Conservation (phyloP, 2,113 vertebrate species). For the Thamnophis sirtalis region DNA sequence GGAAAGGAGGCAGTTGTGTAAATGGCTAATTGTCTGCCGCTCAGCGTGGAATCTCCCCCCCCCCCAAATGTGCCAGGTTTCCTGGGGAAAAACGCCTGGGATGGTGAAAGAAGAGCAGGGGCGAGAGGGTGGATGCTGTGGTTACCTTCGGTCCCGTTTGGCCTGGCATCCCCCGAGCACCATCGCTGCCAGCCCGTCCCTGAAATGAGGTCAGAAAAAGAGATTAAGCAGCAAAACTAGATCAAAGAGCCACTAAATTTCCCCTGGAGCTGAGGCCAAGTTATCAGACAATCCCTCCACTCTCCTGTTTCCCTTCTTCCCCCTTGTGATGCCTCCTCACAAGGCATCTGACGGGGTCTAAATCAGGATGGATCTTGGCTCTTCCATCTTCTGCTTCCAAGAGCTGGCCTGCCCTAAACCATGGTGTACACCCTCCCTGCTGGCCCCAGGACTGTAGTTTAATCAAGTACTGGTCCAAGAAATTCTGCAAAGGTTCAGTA, state of each 20-base stretch:
- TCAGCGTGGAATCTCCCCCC: background rate
- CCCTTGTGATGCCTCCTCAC: background rate
- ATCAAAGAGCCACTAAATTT: fast-evolving
- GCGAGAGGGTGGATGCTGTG: fast-evolving
- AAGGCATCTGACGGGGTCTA: background rate
- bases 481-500: background rate
- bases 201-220: slow-evolving; percentile 51
- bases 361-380: background rate
- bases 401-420: background rate
- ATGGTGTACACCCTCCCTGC: background rate
- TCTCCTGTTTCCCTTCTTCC: background rate
- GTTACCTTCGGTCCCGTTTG: slow-evolving; percentile 92
- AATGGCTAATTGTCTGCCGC: background rate
- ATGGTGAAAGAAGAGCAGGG: background rate
- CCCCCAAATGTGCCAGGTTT: background rate
- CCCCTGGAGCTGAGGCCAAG: background rate
- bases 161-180: slow-evolving; percentile 94
- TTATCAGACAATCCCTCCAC: background rate
- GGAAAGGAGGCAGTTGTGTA: slow-evolving; percentile 1
- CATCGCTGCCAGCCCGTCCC: slow-evolving; percentile 91
- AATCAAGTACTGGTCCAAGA: background rate
- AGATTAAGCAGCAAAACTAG: background rate
- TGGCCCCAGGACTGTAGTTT: background rate
- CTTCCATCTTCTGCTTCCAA: background rate
- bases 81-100: background rate